Evolutionary conservation across 2,113 vertebrate species (phyloP).

Genomic region (Sturnus vulgaris): DNA sequence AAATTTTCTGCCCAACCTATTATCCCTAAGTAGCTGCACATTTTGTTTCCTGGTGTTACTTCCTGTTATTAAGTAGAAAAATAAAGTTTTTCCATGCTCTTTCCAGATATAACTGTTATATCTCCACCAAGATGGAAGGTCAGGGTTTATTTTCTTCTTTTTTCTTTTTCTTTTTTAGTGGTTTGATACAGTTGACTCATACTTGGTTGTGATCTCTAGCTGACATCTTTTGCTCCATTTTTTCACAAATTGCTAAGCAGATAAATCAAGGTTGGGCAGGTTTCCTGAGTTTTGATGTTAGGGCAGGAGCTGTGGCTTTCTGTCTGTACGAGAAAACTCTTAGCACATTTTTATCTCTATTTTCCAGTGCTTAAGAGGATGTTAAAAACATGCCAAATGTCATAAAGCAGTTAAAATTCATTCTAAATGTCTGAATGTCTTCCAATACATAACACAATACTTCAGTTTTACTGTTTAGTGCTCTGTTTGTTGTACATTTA

Average conservation of each 20-base stretch:
- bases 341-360: neutral
- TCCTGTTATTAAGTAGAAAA: neutral
- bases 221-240: neutral
- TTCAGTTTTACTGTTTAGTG: neutral
- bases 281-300: neutral
- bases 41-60: neutral
- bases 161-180: neutral
- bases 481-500: neutral
- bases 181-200: neutral
- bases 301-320: neutral
- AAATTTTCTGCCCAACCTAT: neutral
- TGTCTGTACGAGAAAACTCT: neutral
- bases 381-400: neutral
- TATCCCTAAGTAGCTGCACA: neutral
- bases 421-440: neutral
- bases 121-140: neutral
- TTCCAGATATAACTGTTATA: neutral
- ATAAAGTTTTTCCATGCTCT: neutral
- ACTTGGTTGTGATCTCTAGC: neutral
- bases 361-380: neutral
- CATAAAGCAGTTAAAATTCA: neutral
- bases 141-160: accelerated
- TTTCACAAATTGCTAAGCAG: neutral
- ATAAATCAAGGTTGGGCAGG: neutral
- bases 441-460: neutral